Base-by-base conservation (phyloP, 2,888 invertebrate genomes). In the Diabrotica balteata region DNA sequence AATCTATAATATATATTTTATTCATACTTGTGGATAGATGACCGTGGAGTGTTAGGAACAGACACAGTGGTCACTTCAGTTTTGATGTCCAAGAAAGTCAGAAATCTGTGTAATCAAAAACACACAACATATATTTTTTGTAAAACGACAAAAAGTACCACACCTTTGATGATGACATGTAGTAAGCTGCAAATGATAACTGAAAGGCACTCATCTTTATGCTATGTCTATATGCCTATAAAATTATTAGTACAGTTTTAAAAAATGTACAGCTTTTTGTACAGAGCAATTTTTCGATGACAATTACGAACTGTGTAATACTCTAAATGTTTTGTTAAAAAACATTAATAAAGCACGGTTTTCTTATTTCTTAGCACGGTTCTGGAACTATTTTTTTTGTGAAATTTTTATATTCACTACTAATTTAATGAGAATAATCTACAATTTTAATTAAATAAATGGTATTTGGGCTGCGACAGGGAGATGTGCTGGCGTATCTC, bases 21-120 rank as follows among this genome's bases (percentile, higher is more conserved):
- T 55, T 74, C 75, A 65, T 64, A 70, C 62, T 76, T 77, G 66
- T 72, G 68, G 62, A 77, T 64, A 50, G 76, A 76, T 10, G 75
- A 69, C 61, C 76, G 75, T 68, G 76, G 77, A 59, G 75, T 76
- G 60, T 68, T 77, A 50, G 77, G 66, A 67, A 75, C 73, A 67
- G 73, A 73, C 53, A 75, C 68, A 17, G 70, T 66, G 53, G 1
- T 32, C 5, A 62, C 73, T 66, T 74, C 75, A 63, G 42, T 58
- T 58, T 72, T 72, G 42, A 72, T 55, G 66, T 72, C 71, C 72
- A 73, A 65, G 68, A 72, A 74, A 63, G 71, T 67, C 73, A 73
- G 68, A 54, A 73, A 69, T 71, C 75, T 77, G 72, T 63, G 46
- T 46, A 67, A 72, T 50, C 22, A 70, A 70, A 60, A 64, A 64